Evolutionary conservation across 2,888 invertebrate genomes (phyloP), one percentile per base, ranked within the genome.

Genomic region (Tryphoninae sp.): DNA sequence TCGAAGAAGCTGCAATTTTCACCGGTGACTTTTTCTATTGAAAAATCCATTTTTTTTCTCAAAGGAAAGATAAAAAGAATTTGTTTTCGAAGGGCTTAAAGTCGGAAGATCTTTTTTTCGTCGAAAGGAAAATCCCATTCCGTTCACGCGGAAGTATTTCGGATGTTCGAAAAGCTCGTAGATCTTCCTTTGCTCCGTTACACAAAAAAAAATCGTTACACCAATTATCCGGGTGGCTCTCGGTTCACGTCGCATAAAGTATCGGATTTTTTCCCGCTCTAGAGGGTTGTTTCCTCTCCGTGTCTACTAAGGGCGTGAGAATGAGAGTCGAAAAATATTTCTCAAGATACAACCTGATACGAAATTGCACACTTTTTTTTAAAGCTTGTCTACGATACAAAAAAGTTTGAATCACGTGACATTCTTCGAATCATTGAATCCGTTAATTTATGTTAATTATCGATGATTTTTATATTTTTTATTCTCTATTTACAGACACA

Each of bases 401-500:
- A 53, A 72, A 65, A 51, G 40, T 62, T 42, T 11, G 22, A n/a
- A 74, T 58, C 71, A 42, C 23, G 9, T 45, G 22, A 49, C 45
- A 13, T 73, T 45, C 19, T 53, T 55, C 11, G 26, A 23, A 13
- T 74, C 71, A 13, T 11, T 68, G 40, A 58, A 59, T 1, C 58
- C 33, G 13, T 11, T 67, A 33, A 33, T 69, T 64, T 69, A 69
- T 81, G 53, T 67, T 49, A 59, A 68, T 45, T 73, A 58, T 73
- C 58, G 9, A 77, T 26, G 26, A 59, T 75, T 23, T 71, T 13
- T 49, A 72, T 79, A 72, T 59, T 19, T 42, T 42, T 69, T 80
- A 82, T 81, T 78, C 86, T 85, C 89, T 89, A 87, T 90, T 94
- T 94, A 23, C 94, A 97, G 97, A 97, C 92, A 97, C 97, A 88